Evolutionary conservation across 1,140 invertebrate genomes (phyloP).

Genomic region (Ptiloglossa arizonensis): DNA sequence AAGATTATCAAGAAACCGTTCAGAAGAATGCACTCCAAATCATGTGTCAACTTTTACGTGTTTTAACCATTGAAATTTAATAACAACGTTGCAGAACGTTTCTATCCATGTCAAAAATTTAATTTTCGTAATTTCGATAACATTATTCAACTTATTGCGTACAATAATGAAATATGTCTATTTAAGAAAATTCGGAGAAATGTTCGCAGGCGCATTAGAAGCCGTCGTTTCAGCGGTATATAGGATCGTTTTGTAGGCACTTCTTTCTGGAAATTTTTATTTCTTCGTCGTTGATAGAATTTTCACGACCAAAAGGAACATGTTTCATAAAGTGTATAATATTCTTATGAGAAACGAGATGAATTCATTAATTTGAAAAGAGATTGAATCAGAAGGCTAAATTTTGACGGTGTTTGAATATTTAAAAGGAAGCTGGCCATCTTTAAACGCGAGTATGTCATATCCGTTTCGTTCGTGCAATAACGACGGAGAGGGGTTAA

Average conservation of each 20-base stretch:
- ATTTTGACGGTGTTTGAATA: conserved; percentile 52
- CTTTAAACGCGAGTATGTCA: conserved; percentile 74
- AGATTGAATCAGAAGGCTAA: conserved; percentile 25
- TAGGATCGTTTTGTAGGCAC: background rate
- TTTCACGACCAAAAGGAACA: conserved; percentile 52
- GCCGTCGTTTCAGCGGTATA: background rate
- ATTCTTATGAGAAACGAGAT: conserved; percentile 35
- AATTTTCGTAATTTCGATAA: background rate
- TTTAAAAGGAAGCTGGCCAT: conserved; percentile 72
- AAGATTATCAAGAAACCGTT: conserved; percentile 22
- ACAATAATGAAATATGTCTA: background rate
- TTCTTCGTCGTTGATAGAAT: background rate
- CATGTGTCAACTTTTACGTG: conserved; percentile 4
- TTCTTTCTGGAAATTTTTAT: too few relatives aligned
- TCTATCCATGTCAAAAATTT: background rate
- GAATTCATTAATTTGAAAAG: conserved; percentile 23
- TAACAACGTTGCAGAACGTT: background rate
- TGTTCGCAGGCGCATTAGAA: conserved; percentile 31
- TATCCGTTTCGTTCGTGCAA: conserved; percentile 74
- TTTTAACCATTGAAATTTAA: background rate
- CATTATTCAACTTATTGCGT: background rate
- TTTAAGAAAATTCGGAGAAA: conserved; percentile 16
- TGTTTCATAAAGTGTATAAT: background rate
- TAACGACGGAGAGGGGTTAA: conserved; percentile 74
- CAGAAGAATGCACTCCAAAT: conserved; percentile 3